Evolutionary conservation across 2,888 invertebrate species (phyloP).

Genomic region (Parnassius orleans): DNA sequence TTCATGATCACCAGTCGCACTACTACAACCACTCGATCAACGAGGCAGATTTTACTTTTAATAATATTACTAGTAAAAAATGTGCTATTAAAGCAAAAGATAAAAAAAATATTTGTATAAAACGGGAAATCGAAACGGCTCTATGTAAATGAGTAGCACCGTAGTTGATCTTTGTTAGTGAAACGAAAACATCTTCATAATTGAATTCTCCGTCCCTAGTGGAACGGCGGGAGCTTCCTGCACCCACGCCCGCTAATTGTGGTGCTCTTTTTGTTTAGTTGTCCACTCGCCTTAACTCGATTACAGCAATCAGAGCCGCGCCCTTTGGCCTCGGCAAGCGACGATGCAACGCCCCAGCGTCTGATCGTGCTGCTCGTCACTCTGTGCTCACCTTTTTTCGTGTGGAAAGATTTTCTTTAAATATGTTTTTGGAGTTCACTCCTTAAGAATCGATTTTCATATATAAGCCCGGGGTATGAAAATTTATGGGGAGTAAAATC

Average conservation of each 20-base stretch:
- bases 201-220: constrained; percentile 51
- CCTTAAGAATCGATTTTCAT: too few relatives aligned
- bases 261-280: constrained; percentile 74
- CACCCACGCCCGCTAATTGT: constrained; percentile 73
- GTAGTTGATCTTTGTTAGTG: constrained; percentile 38
- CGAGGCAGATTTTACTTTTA: too few relatives aligned
- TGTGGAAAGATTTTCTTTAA: too few relatives aligned
- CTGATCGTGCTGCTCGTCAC: constrained; percentile 38
- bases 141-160: constrained; percentile 30
- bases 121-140: constrained; percentile 3
- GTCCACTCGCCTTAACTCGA: constrained; percentile 69
- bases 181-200: constrained; percentile 40
- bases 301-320: constrained; percentile 72
- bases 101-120: neutral
- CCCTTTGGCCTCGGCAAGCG: constrained; percentile 57
- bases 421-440: too few relatives aligned
- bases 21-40: too few relatives aligned
- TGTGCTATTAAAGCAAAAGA: neutral
- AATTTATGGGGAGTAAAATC: too few relatives aligned
- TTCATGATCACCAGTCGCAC: too few relatives aligned
- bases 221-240: constrained; percentile 55
- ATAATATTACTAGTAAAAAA: neutral
- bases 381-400: constrained; percentile 19
- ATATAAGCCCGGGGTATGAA: too few relatives aligned
- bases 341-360: constrained; percentile 52